Percentiles rank a stretch among this genome's conserved stretches.
These are phyloP conservation scores for Lydus trimaculatus DNA, from an alignment of 2,888 invertebrate genomes.

Conservation along the genomic window DNA sequence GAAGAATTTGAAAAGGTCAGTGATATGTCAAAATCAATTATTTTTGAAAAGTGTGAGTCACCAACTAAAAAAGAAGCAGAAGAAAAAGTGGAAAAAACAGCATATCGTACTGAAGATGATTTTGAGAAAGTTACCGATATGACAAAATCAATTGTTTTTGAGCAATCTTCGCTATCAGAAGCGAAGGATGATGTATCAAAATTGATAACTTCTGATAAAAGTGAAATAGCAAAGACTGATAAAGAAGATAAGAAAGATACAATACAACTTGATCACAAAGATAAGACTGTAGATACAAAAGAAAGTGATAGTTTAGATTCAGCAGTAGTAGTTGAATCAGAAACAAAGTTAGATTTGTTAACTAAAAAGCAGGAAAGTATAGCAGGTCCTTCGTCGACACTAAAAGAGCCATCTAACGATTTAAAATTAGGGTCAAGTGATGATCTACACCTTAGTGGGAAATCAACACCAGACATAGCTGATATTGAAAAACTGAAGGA, in stretches of 20 bases:
- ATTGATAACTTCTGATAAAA: constrained; percentile 13
- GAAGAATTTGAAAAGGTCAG: constrained; percentile 14
- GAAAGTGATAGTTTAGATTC: constrained; percentile 29
- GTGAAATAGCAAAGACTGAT: constrained; percentile 36
- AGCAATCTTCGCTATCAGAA: background rate
- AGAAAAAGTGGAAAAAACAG: background rate
- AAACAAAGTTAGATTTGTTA: background rate
- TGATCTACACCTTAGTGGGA: constrained; percentile 46
- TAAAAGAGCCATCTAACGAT: constrained; percentile 17
- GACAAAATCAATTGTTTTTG: constrained; percentile 18
- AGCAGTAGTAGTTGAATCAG: constrained; percentile 20
- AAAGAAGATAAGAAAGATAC: constrained; percentile 18
- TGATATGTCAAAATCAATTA: constrained; percentile 23
- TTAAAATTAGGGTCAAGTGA: constrained; percentile 22
- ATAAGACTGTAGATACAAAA: constrained; percentile 22
- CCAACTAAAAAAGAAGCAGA: constrained; percentile 14
- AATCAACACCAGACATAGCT: constrained; percentile 54
- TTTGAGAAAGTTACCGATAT: constrained; percentile 15
- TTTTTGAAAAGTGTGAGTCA: constrained; percentile 11
- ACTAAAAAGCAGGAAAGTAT: constrained; percentile 28
- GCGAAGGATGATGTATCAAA: constrained; percentile 20
- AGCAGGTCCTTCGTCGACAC: constrained; percentile 38
- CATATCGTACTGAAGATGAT: constrained; percentile 8
- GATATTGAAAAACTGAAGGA: constrained; percentile 50
- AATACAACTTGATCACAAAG: constrained; percentile 19